Evolutionary conservation across 2,797 vertebrate genomes (phyloP).

Genomic region (Amblyraja radiata): DNA sequence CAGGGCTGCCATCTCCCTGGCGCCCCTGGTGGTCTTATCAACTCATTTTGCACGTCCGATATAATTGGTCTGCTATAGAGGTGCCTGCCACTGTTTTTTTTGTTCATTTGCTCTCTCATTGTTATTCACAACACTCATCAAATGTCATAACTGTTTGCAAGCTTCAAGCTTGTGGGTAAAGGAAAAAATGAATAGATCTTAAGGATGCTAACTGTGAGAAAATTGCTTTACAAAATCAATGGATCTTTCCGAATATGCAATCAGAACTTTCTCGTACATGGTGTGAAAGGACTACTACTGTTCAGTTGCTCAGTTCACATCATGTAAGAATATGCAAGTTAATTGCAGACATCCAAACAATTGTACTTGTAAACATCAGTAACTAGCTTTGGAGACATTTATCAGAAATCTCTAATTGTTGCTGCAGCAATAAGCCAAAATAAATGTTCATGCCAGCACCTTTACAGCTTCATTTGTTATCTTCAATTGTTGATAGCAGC

Average conservation of each 20-base stretch:
- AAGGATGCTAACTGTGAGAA: background rate
- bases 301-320: background rate
- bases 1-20: too few relatives aligned
- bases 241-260: background rate
- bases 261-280: background rate
- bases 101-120: background rate
- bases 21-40: too few relatives aligned
- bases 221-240: background rate
- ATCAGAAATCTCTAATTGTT: slow-evolving; percentile 8
- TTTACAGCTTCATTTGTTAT: background rate
- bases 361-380: slow-evolving; percentile 20
- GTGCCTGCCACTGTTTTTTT: background rate
- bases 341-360: background rate
- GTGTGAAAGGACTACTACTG: background rate
- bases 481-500: slow-evolving; percentile 8
- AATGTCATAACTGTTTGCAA: background rate
- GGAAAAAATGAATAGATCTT: too few relatives aligned
- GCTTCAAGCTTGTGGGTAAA: background rate
- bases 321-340: background rate
- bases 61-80: background rate
- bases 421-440: background rate
- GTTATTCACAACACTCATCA: background rate
- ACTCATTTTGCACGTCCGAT: background rate
- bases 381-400: background rate
- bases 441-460: slow-evolving; percentile 6